These are phyloP conservation scores for Melanaphis sacchari DNA, from an alignment of 1,140 invertebrate genomes.

Conservation along the genomic window DNA sequence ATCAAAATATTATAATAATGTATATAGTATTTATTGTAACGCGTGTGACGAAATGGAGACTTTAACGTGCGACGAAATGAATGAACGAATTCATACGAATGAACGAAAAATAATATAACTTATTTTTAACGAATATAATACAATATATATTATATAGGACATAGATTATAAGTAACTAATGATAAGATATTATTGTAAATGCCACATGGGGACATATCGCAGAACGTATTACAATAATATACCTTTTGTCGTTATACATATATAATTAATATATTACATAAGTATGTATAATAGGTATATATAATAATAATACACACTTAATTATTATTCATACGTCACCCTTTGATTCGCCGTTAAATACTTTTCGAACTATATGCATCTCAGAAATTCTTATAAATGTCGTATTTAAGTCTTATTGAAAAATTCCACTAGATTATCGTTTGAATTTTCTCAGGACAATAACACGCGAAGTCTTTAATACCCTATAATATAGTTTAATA, in stretches of 20 bases:
- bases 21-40: background rate
- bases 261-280: no score
- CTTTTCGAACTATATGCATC: background rate
- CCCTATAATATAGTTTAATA: slow-evolving; percentile 25
- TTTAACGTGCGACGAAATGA: background rate
- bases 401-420: background rate
- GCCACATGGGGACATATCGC: background rate
- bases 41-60: background rate
- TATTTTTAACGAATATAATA: background rate
- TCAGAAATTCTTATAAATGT: background rate
- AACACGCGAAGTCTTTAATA: background rate
- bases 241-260: background rate
- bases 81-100: no score
- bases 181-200: background rate
- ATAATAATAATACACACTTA: background rate
- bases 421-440: background rate
- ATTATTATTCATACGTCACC: background rate
- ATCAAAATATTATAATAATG: no score
- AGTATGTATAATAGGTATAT: no score
- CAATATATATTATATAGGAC: background rate
- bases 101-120: no score
- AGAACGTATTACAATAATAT: background rate
- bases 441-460: background rate
- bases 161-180: background rate
- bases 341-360: background rate